Evolutionary conservation across 2,797 vertebrate species (phyloP).

Genomic region (Hydrocynus forskahlii): DNA sequence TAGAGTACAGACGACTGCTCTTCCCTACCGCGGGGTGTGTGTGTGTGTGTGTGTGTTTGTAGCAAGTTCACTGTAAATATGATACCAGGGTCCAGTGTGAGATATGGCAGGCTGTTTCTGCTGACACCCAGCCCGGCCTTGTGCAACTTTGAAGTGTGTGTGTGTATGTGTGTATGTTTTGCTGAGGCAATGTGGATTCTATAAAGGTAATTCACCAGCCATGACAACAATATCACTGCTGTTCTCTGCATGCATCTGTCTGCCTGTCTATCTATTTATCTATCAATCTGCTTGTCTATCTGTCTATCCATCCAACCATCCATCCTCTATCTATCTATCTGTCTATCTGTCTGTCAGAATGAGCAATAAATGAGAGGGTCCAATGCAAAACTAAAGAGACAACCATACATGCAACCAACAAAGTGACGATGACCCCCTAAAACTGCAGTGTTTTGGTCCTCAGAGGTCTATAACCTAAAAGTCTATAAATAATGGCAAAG

Average conservation of each 20-base stretch:
- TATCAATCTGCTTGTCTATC: too few species aligned
- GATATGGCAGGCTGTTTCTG: conserved; percentile 39
- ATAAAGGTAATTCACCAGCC: conserved; percentile 34
- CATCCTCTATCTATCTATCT: too few species aligned
- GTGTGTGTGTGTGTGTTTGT: conserved; percentile 3
- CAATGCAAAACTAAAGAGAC: too few species aligned
- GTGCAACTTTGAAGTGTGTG: conserved; percentile 29
- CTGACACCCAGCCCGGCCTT: conserved; percentile 40
- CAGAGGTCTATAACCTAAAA: not conserved
- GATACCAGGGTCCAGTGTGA: conserved; percentile 25
- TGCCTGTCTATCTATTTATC: too few species aligned
- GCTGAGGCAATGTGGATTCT: conserved; percentile 46
- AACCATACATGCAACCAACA: not conserved
- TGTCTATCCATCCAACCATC: too few species aligned
- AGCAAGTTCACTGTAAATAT: conserved; percentile 37
- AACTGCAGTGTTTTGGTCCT: not conserved
- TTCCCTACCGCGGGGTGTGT: not conserved
- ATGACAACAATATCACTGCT: conserved; percentile 23
- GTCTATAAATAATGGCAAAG: conserved; percentile 7
- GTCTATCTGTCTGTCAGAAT: not conserved
- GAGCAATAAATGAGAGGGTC: too few species aligned
- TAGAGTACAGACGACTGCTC: not conserved
- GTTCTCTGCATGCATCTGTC: conserved; percentile 2
- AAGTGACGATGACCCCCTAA: not conserved
- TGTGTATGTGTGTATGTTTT: conserved; percentile 27